Evolutionary conservation across 53 echinoderm and acorn worm genomes (phyloP).

Genomic region (Hippasteria phrygiana): DNA sequence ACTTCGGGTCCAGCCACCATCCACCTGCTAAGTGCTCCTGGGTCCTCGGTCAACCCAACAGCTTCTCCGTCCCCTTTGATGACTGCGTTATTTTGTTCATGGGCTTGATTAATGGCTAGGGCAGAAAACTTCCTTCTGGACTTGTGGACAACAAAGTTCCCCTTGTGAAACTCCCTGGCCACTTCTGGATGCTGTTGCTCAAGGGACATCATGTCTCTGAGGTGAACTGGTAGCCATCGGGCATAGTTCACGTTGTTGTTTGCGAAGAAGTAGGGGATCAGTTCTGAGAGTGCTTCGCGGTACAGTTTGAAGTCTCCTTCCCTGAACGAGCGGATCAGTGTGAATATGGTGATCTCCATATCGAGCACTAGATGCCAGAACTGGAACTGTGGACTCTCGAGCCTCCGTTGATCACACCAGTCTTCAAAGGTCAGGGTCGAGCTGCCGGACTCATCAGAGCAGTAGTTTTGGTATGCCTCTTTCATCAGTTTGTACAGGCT

Average conservation of each 20-base stretch:
- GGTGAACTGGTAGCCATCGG: slow-evolving; percentile 47
- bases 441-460: no score
- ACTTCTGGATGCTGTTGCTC: slow-evolving; percentile 10
- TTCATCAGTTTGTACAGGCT: slow-evolving; percentile 38
- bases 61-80: slow-evolving; percentile 48
- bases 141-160: slow-evolving; percentile 26
- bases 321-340: slow-evolving; percentile 34
- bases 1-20: slow-evolving; percentile 66
- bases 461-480: slow-evolving; percentile 9
- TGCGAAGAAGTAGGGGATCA: slow-evolving; percentile 36
- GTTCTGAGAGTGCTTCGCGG: slow-evolving; percentile 5
- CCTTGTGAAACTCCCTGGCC: neutral
- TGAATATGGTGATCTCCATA: slow-evolving; percentile 19
- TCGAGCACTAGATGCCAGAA: slow-evolving; percentile 14
- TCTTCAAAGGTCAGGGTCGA: neutral
- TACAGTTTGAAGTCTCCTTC: slow-evolving; percentile 52
- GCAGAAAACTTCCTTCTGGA: slow-evolving; percentile 14
- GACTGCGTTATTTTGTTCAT: slow-evolving; percentile 41
- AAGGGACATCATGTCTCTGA: slow-evolving; percentile 33
- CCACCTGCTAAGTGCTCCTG: slow-evolving; percentile 42
- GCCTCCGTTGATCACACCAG: slow-evolving; percentile 53
- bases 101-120: slow-evolving; percentile 46
- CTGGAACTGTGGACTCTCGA: slow-evolving; percentile 8
- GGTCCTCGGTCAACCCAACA: slow-evolving; percentile 42
- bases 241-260: slow-evolving; percentile 28